phyloP scores from a whole-genome alignment of 2,888 invertebrate species.

The Caenorhabditis japonica region DNA sequence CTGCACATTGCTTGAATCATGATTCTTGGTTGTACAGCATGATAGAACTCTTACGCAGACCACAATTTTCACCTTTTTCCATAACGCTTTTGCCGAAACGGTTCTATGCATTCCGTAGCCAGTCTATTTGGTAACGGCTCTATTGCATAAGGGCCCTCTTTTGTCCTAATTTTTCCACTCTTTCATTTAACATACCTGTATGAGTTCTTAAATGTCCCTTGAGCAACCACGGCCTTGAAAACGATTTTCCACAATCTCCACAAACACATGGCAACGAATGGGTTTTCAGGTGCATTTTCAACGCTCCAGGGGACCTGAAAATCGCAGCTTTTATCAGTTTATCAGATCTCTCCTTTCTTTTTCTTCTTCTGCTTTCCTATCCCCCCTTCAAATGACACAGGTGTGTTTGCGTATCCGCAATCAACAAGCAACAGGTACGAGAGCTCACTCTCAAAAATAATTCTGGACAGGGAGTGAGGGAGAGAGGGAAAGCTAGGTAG shows the following conservation, averaged over 20 bases:
- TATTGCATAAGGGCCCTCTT: too few relatives aligned
- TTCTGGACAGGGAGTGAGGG: too few relatives aligned
- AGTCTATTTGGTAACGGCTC: too few relatives aligned
- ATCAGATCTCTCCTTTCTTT: not conserved
- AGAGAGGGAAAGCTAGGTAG: too few relatives aligned
- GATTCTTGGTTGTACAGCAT: too few relatives aligned
- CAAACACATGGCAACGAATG: constrained; percentile 64
- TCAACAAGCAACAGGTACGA: constrained; percentile 50
- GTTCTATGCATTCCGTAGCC: too few relatives aligned
- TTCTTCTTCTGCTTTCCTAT: too few relatives aligned
- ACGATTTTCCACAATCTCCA: constrained; percentile 61
- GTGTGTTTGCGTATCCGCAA: constrained; percentile 49
- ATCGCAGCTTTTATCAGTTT: constrained; percentile 10
- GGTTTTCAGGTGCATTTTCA: constrained; percentile 69
- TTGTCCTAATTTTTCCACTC: too few relatives aligned
- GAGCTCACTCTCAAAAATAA: not conserved
- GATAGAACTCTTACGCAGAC: too few relatives aligned
- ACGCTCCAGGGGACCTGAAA: constrained; percentile 63
- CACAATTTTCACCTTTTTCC: too few relatives aligned
- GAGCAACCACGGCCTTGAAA: constrained; percentile 64
- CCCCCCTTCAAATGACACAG: constrained; percentile 33
- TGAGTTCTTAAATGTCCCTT: constrained; percentile 66
- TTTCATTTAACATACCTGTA: constrained; percentile 59
- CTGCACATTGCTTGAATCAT: too few relatives aligned
- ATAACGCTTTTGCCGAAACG: too few relatives aligned